Evolutionary conservation across 2,888 invertebrate genomes (phyloP).

Genomic region (Automeris io): DNA sequence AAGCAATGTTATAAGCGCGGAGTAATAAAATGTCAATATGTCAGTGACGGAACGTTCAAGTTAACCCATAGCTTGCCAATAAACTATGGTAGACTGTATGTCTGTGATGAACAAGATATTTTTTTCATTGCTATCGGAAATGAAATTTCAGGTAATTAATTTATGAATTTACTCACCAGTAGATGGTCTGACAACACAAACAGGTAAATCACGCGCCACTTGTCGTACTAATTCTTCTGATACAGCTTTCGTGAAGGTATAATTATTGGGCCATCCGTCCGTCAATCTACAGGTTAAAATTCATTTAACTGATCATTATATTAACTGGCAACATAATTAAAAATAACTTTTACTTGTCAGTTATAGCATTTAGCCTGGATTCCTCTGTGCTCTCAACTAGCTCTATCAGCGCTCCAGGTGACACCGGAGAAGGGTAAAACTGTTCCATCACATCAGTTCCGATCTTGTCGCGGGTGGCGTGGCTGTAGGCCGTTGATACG

Average conservation of each 20-base stretch:
- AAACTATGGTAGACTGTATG: too few species aligned
- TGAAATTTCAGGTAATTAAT: too few species aligned
- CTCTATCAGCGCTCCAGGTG: conserved; percentile 20
- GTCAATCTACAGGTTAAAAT: conserved; percentile 44
- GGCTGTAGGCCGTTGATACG: conserved; percentile 45
- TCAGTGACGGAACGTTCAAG: too few species aligned
- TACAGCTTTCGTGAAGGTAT: conserved; percentile 83
- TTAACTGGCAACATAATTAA: background rate
- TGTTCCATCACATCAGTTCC: conserved; percentile 17
- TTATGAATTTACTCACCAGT: too few species aligned
- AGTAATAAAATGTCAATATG: too few species aligned
- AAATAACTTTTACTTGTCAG: conserved; percentile 15
- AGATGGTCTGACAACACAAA: conserved; percentile 82
- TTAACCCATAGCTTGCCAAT: too few species aligned
- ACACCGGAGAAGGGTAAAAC: conserved; percentile 22
- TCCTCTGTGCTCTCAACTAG: conserved; percentile 22
- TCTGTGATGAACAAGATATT: too few species aligned
- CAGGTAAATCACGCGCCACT: conserved; percentile 74
- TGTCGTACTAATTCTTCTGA: conserved; percentile 79
- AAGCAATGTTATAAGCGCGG: too few species aligned
- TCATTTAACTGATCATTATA: background rate
- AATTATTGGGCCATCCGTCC: conserved; percentile 81
- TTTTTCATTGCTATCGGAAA: too few species aligned
- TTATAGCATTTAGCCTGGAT: conserved; percentile 13
- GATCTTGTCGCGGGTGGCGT: conserved; percentile 39